Percentiles rank a stretch among this genome's conserved stretches.
Evolutionary conservation across 2,888 invertebrate genomes (phyloP).

Genomic region (Aphodius granarius): DNA sequence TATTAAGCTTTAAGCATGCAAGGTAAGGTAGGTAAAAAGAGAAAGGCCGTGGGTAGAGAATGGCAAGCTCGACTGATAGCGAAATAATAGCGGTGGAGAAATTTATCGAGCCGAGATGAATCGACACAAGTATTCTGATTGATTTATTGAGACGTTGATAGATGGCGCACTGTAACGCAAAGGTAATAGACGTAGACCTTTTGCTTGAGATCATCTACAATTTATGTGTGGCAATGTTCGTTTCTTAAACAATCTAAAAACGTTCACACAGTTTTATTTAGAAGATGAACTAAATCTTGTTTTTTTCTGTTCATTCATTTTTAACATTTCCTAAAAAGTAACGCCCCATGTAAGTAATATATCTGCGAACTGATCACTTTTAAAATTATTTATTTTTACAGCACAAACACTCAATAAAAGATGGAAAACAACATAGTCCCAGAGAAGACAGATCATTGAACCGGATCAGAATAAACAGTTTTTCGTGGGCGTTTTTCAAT

Average conservation of each 20-base stretch:
- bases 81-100: conserved; percentile 25
- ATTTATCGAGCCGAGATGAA: conserved; percentile 48
- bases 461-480: background rate
- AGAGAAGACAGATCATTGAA: background rate
- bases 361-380: too few species aligned
- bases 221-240: too few species aligned
- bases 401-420: too few species aligned
- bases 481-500: background rate
- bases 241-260: too few species aligned
- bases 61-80: background rate
- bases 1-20: too few species aligned
- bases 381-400: background rate
- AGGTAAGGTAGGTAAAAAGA: background rate
- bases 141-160: conserved; percentile 53
- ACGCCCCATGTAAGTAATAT: too few species aligned
- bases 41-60: background rate
- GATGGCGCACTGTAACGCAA: conserved; percentile 37
- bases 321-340: too few species aligned
- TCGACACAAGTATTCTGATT: conserved; percentile 45
- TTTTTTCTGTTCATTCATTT: too few species aligned
- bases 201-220: background rate
- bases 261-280: too few species aligned
- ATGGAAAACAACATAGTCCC: background rate
- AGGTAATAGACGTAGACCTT: conserved; percentile 1
- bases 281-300: too few species aligned